Base-by-base conservation (phyloP, 2,113 vertebrate genomes). In the Dipodomys ordii region DNA sequence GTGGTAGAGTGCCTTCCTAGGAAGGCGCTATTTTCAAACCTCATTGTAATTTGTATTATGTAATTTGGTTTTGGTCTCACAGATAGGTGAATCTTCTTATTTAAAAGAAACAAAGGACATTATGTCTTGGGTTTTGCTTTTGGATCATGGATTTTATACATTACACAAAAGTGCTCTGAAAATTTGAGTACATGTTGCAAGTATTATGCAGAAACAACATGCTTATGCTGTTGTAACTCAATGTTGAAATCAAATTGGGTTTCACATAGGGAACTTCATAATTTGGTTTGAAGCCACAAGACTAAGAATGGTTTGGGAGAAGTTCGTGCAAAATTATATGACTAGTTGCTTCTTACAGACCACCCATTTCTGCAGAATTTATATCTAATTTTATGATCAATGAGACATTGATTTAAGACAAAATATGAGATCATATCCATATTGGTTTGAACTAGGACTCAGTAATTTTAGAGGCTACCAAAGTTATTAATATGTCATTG, bases 261-360 rank as follows among this genome's bases (percentile, higher is more conserved):
- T 96, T 97, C 94, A 93, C 81, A 32, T 91, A 85, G 60, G 71
- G 84, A 94, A 93, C 92, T 95, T 96, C n/a, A 88, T 96, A 80
- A 84, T 78, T 82, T 49, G 82, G 80, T 95, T 6, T 87, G 76
- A 44, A 1, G 0, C 71, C 86, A 95, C 87, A 94, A 0, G 86
- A 88, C 93, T 94, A 81, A 73, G 39, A 74, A 35, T 60, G 87
- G 84, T 44, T 92, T 44, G 8, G 64, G 57, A 84, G 79, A 71
- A 88, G 46, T 80, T 96, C 96, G 68, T 35, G 0, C 69, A 96
- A 39, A 60, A 80, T 85, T 82, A 84, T 80, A 60, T 92, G 3
- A 1, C 67, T 87, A 83, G n/a, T 92, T 93, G 32, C 79, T 88
- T 97, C 3, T 83, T 93, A 71, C 4, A 69, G 76, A 83, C 74